Evolutionary conservation across 1,140 invertebrate genomes (phyloP).

Genomic region (Zaprionus taronus): DNA sequence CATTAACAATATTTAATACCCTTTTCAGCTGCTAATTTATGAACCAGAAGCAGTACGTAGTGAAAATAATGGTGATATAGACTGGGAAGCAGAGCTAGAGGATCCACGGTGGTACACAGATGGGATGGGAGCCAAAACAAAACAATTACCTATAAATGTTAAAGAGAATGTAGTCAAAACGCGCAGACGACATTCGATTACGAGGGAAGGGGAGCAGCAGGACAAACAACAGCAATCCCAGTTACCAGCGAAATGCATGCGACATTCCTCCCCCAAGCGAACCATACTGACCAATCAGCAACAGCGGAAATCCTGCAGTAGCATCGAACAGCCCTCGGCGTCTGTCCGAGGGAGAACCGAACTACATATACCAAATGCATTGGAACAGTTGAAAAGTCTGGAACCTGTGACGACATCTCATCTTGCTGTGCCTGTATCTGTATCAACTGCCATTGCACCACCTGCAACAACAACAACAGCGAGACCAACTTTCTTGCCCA

Average conservation of each 20-base stretch:
- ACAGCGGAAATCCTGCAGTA: constrained; percentile 32
- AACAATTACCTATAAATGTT: constrained; percentile 29
- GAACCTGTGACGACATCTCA: neutral
- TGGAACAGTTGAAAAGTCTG: constrained; percentile 38
- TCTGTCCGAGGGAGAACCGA: constrained; percentile 36
- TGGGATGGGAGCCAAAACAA: constrained; percentile 14
- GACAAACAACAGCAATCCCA: neutral
- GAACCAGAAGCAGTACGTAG: constrained; percentile 51
- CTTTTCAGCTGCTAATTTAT: constrained; percentile 56
- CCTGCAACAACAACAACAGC: neutral
- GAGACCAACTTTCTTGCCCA: neutral
- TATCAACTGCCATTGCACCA: neutral
- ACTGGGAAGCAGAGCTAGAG: constrained; percentile 70
- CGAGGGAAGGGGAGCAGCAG: neutral
- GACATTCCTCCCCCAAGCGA: constrained; percentile 20
- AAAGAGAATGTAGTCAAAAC: constrained; percentile 54
- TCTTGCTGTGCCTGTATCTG: neutral
- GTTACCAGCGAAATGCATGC: constrained; percentile 6
- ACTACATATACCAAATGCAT: constrained; percentile 33
- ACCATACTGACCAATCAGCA: constrained; percentile 48
- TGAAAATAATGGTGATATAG: constrained; percentile 25
- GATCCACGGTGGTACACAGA: constrained; percentile 76
- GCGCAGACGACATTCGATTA: neutral
- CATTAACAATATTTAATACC: neutral
- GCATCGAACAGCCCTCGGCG: neutral